These are phyloP conservation scores for Mus pahari DNA, from an alignment of 2,113 vertebrate genomes.

Conservation along the genomic window DNA sequence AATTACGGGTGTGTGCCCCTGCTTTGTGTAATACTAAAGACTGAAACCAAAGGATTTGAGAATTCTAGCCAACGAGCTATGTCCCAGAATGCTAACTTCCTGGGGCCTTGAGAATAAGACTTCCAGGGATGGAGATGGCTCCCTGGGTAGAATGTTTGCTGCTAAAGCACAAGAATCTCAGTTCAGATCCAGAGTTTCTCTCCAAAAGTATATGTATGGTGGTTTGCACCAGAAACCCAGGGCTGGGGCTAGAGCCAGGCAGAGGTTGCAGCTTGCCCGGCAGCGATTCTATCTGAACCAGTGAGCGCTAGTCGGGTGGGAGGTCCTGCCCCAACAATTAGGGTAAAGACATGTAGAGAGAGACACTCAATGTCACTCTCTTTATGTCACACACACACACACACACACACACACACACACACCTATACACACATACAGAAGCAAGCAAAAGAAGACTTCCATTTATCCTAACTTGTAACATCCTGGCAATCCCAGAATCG, in stretches of 20 bases:
- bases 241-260: not conserved
- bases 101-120: constrained; percentile 25
- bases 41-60: too few relatives aligned
- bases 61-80: not conserved
- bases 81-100: not conserved
- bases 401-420: too few relatives aligned
- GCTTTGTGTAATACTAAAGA: not conserved
- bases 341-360: too few relatives aligned
- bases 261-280: too few relatives aligned
- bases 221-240: not conserved
- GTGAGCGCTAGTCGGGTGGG: not conserved
- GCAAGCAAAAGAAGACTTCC: not conserved
- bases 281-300: not conserved
- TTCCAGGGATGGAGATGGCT: not conserved
- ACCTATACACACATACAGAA: not conserved
- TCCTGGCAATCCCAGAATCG: not conserved
- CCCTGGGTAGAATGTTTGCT: not conserved
- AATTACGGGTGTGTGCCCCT: too few relatives aligned
- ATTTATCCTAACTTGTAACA: constrained; percentile 28
- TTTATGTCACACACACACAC: not conserved
- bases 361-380: too few relatives aligned
- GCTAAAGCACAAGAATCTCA: not conserved
- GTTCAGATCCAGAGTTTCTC: not conserved
- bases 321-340: not conserved
- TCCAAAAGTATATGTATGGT: not conserved